phyloP scores from a whole-genome alignment of 2,113 vertebrate genomes.

The Amphiprion percula region DNA sequence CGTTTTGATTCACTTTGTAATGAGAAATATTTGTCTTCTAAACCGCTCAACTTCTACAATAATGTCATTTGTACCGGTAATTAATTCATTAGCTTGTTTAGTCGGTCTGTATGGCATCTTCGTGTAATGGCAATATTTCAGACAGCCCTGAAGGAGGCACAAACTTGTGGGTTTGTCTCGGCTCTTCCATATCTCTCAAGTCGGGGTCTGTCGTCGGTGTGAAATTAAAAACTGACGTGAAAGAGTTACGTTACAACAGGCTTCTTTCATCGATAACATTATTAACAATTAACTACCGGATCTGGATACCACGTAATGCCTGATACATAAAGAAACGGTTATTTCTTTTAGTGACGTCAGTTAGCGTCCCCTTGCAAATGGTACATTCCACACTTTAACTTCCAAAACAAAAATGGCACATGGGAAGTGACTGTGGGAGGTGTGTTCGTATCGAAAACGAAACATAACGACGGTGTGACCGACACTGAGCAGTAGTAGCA shows the following conservation, averaged over 20 bases:
- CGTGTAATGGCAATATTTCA: slow-evolving; percentile 7
- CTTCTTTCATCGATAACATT: fast-evolving
- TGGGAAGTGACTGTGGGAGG: slow-evolving; percentile 23
- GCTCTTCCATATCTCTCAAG: neutral
- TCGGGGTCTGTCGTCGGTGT: neutral
- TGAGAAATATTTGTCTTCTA: neutral
- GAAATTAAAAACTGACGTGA: neutral
- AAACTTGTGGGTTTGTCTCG: neutral
- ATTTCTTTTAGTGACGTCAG: neutral
- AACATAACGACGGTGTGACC: neutral
- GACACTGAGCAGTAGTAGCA: neutral
- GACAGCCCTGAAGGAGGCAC: slow-evolving; percentile 3
- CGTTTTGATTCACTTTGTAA: neutral
- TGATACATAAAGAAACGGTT: neutral
- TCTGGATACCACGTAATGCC: neutral
- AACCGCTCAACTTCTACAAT: neutral
- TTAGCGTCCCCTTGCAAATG: slow-evolving; percentile 39
- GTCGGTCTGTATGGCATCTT: fast-evolving
- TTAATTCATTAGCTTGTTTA: neutral
- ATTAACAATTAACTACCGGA: fast-evolving
- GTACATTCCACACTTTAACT: slow-evolving; percentile 59
- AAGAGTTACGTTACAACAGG: too few species aligned
- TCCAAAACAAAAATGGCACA: slow-evolving; percentile 82
- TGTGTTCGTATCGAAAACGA: slow-evolving; percentile 47
- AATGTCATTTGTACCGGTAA: neutral